Evolutionary conservation across 2,797 vertebrate species (phyloP).

Genomic region (Fistularia tabacaria): DNA sequence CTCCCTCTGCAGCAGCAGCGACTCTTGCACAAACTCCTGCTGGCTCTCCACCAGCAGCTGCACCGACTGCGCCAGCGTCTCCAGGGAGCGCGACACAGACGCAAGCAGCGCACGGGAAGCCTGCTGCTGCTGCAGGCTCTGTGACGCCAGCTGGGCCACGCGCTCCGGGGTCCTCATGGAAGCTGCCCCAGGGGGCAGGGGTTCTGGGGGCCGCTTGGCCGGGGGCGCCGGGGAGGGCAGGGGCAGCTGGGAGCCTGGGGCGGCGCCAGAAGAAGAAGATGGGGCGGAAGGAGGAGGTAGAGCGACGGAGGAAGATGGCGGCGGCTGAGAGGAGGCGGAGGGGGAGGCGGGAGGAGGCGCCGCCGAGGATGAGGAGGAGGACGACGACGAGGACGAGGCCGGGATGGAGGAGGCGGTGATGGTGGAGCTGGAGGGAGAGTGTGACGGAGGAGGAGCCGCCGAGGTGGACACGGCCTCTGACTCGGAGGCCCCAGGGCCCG

Average conservation of each 20-base stretch:
- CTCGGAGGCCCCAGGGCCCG: constrained; percentile 9
- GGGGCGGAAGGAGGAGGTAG: background rate
- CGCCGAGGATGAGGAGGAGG: background rate
- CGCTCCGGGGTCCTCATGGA: constrained; percentile 27
- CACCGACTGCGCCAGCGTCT: constrained; percentile 70
- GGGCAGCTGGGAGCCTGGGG: background rate
- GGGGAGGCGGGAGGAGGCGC: background rate
- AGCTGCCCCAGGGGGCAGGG: constrained; percentile 28
- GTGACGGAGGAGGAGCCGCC: constrained; percentile 2
- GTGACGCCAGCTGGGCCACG: constrained; percentile 62
- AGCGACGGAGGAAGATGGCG: background rate
- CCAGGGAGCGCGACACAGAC: constrained; percentile 73
- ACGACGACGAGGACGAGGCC: constrained; percentile 4
- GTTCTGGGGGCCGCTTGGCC: background rate
- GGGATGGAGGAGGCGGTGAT: background rate
- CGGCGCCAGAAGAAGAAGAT: background rate
- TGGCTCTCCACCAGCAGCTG: constrained; percentile 76
- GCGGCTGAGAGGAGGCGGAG: constrained; percentile 8
- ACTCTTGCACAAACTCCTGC: constrained; percentile 75
- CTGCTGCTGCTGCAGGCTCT: constrained; percentile 77
- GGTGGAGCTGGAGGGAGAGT: constrained; percentile 2
- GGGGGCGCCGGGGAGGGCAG: background rate
- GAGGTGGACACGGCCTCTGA: background rate
- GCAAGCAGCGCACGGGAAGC: constrained; percentile 66
- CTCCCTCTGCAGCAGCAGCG: constrained; percentile 73